phyloP scores from a whole-genome alignment of 1,140 invertebrate species.

The Drosophila watanabei region DNA sequence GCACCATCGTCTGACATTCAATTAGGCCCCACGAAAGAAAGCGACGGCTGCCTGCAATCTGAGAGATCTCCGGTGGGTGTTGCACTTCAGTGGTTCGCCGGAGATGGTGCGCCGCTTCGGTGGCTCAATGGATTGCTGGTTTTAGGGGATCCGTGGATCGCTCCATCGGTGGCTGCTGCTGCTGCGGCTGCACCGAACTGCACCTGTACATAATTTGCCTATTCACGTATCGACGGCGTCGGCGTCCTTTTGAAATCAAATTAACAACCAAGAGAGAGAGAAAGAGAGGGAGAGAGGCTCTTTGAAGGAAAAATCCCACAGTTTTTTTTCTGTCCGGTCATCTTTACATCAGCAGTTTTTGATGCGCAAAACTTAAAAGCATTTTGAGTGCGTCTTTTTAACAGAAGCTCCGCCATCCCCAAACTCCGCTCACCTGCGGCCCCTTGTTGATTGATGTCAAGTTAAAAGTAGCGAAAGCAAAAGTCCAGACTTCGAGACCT shows the following conservation, averaged over 20 bases:
- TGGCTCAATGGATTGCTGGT: conserved; percentile 30
- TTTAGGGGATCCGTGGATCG: conserved; percentile 13
- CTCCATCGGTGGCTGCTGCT: conserved; percentile 29
- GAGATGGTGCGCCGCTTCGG: conserved; percentile 26
- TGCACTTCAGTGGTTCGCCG: conserved; percentile 54
- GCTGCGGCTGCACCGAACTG: conserved; percentile 37
- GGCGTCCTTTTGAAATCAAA: conserved; percentile 74
- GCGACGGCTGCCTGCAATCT: conserved; percentile 60
- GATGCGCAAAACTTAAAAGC: conserved; percentile 73
- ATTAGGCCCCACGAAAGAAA: conserved; percentile 62
- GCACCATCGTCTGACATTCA: conserved; percentile 63
- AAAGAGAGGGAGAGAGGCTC: conserved; percentile 14
- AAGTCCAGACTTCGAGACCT: conserved; percentile 30
- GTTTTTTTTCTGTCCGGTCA: conserved; percentile 65
- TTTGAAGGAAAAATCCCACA: conserved; percentile 53
- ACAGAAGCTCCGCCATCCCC: conserved; percentile 52
- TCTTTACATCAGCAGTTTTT: conserved; percentile 73
- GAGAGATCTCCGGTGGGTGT: conserved; percentile 64
- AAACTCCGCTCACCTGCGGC: background rate
- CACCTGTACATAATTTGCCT: conserved; percentile 77
- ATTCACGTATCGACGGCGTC: conserved; percentile 62
- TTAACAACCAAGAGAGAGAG: conserved; percentile 57
- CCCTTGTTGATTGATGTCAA: conserved; percentile 69
- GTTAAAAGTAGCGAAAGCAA: conserved; percentile 72
- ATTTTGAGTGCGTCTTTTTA: conserved; percentile 79